Percentiles rank a stretch among this genome's conserved stretches.
Conservation (phyloP, 1,140 invertebrate genomes). For the Diachasma alloeum region DNA sequence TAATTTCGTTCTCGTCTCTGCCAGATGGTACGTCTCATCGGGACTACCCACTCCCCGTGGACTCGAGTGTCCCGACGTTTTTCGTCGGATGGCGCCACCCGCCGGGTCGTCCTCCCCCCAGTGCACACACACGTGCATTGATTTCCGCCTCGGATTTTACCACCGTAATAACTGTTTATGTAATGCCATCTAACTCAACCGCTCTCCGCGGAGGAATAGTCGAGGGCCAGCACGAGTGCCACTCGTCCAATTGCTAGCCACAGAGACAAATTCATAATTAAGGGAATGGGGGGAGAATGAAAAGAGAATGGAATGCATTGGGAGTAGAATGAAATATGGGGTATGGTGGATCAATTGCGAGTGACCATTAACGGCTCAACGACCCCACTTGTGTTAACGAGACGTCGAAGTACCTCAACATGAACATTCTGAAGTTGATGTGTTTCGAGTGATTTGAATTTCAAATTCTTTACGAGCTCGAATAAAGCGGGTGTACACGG, state of each 20-base stretch:
- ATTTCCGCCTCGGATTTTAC: background rate
- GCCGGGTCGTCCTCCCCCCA: background rate
- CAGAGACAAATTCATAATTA: background rate
- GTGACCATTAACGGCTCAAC: conserved; percentile 1
- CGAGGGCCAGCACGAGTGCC: background rate
- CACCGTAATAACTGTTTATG: background rate
- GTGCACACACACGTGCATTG: background rate
- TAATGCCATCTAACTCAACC: background rate
- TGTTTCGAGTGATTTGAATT: conserved; percentile 20
- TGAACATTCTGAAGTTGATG: background rate
- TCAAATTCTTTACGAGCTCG: conserved; percentile 21
- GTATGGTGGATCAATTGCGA: background rate
- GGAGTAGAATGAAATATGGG: background rate
- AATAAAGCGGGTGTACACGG: conserved; percentile 6
- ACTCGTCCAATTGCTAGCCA: background rate
- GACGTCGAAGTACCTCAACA: background rate
- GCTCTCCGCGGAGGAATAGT: background rate
- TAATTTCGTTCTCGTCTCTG: conserved; percentile 39
- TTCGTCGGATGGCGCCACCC: conserved; percentile 46
- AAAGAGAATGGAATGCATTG: background rate
- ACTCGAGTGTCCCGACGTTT: conserved; percentile 1
- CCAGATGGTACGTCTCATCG: conserved; percentile 51
- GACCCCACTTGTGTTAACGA: background rate
- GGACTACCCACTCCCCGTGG: conserved; percentile 14
- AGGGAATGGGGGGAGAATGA: background rate